Conservation (phyloP, 2,797 vertebrate species). For the Karalla daura region DNA sequence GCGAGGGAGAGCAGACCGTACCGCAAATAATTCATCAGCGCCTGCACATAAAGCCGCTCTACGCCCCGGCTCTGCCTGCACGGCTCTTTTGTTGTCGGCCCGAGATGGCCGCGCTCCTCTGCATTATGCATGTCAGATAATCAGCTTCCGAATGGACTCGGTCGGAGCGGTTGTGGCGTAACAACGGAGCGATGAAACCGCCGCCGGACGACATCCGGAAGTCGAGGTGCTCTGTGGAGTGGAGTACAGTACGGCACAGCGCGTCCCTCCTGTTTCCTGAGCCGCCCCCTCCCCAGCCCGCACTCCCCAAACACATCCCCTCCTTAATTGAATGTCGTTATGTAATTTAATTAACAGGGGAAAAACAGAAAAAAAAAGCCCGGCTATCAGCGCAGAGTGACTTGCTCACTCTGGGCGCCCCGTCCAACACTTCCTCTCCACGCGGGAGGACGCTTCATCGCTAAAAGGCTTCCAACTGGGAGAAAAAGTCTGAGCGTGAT, state of each 20-base stretch:
- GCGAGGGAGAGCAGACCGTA: conserved; percentile 10
- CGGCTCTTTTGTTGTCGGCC: conserved; percentile 41
- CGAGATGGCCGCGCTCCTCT: conserved; percentile 40
- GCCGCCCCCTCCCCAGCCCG: conserved; percentile 50
- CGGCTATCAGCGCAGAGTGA: conserved; percentile 43
- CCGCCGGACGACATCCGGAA: conserved; percentile 58
- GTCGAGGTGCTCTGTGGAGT: conserved; percentile 43
- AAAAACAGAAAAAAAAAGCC: too few species aligned
- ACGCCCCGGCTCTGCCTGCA: conserved; percentile 33
- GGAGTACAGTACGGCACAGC: too few species aligned
- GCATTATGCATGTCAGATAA: conserved; percentile 66
- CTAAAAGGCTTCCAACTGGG: conserved; percentile 37
- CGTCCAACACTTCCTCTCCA: conserved; percentile 52
- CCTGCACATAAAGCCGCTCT: conserved; percentile 15
- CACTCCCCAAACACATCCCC: conserved; percentile 44
- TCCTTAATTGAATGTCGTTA: conserved; percentile 51
- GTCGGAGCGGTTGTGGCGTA: conserved; percentile 29
- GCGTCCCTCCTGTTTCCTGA: conserved; percentile 48
- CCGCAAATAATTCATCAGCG: conserved; percentile 46
- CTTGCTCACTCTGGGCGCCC: conserved; percentile 50
- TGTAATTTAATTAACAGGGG: conserved; percentile 68
- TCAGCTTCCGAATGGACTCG: conserved; percentile 52
- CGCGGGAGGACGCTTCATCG: conserved; percentile 36
- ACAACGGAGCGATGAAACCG: conserved; percentile 46
- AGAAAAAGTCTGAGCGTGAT: conserved; percentile 25